Evolutionary conservation across 2,888 invertebrate genomes (phyloP), one percentile per base, ranked within the genome.

Genomic region (Tetranychus piercei): DNA sequence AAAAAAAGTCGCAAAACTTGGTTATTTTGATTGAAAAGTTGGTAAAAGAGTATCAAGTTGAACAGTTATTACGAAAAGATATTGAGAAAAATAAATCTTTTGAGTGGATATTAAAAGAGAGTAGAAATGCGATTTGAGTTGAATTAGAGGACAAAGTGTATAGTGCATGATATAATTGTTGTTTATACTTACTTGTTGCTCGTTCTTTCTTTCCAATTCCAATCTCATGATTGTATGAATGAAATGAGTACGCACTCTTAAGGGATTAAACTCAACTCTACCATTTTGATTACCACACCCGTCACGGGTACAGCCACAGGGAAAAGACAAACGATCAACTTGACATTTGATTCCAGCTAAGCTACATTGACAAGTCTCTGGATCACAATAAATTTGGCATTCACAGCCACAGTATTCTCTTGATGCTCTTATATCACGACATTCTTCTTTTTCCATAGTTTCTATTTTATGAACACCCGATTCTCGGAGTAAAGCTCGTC

Each of bases 261-360:
- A 88, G 0, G 95, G 94, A 82, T 95, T 95, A 82, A 97, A 97
- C 83, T 96, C 96, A 78, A 96, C 91, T 77, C 97, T 87, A 6
- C 97, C 97, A 71, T 89, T 87, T 0, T 89, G 88, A 82, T 97
- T 97, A 77, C 88, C 89, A 83, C 97, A 97, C 72, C 93, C 92
- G 80, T 94, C 94, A 79, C 92, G 88, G 2, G 91, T 90, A 83
- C 96, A 97, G 15, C 95, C 94, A 82, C 97, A 97, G 0, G 97
- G 97, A 82, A 96, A 97, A 81, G 92, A 93, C 77, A 92, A 86
- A 77, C 96, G 87, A 83, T 97, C 96, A 74, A 97, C 87, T 86
- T 95, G 95, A 82, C 96, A 97, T 85, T 95, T 94, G 79, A 97
- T 96, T 77, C 94, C 94, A 71, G 91, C 91, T 81, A 90, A 88